A percentile compares a stretch with the other conserved stretches of the same genome.
Conservation (phyloP, 2,888 invertebrate species). For the Heliconius aoede region DNA sequence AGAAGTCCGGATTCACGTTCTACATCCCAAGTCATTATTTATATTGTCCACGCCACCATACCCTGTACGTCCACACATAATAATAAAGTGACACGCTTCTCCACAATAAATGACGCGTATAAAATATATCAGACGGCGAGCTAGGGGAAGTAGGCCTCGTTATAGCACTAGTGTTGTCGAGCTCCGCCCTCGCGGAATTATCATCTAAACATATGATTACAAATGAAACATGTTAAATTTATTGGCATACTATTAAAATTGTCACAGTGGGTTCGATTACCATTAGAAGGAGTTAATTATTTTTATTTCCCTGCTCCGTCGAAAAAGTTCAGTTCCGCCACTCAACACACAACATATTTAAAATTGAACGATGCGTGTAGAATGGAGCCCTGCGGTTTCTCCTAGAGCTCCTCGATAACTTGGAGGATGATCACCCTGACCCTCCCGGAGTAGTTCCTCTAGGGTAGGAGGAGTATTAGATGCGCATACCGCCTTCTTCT, state of each 20-base stretch:
- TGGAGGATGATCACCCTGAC: too few relatives aligned
- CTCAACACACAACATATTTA: too few relatives aligned
- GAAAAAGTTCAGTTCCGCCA: too few relatives aligned
- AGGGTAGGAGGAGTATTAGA: too few relatives aligned
- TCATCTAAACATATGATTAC: constrained; percentile 2
- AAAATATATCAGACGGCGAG: constrained; percentile 36
- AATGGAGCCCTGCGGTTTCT: too few relatives aligned
- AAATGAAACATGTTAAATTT: neutral
- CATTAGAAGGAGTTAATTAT: too few relatives aligned
- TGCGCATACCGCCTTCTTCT: too few relatives aligned
- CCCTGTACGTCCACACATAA: constrained; percentile 2
- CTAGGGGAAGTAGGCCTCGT: constrained; percentile 21
- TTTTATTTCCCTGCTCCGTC: too few relatives aligned
- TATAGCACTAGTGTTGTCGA: constrained; percentile 28
- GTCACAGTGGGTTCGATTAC: neutral
- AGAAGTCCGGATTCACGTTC: too few relatives aligned
- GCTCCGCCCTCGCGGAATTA: neutral
- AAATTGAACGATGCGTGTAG: too few relatives aligned
- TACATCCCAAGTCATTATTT: neutral
- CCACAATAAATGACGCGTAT: constrained; percentile 40
- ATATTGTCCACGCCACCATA: neutral
- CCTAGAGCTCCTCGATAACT: too few relatives aligned
- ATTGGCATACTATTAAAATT: neutral
- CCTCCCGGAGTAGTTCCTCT: too few relatives aligned
- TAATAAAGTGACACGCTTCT: constrained; percentile 34